Evolutionary conservation across 1,140 invertebrate species (phyloP).

Genomic region (Temnothorax nylanderi): DNA sequence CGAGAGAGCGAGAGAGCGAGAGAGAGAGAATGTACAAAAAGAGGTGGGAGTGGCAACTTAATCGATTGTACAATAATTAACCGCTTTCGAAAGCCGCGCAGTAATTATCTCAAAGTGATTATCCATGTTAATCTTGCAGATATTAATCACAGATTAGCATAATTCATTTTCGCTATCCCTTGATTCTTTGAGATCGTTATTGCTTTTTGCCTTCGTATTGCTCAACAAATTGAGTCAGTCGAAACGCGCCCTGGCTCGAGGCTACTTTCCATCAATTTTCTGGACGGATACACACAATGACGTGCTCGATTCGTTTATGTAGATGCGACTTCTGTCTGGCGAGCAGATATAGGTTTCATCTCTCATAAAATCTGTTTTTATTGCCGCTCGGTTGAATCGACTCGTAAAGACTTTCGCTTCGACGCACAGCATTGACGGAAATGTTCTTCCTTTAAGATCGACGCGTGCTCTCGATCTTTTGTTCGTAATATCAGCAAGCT

Average conservation of each 20-base stretch:
- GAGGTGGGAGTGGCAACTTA: neutral
- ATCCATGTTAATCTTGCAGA: conserved; percentile 24
- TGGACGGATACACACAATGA: conserved; percentile 42
- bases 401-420: conserved; percentile 19
- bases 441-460: neutral
- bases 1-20: too few species aligned
- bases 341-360: conserved; percentile 7
- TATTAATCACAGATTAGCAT: conserved; percentile 38
- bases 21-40: neutral
- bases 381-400: neutral
- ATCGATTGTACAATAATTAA: conserved; percentile 36
- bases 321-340: conserved; percentile 43
- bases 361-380: conserved; percentile 47
- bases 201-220: conserved; percentile 24
- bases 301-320: conserved; percentile 37
- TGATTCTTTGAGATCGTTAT: neutral
- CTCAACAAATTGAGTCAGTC: conserved; percentile 5
- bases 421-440: neutral
- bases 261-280: conserved; percentile 63
- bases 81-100: neutral
- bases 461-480: neutral
- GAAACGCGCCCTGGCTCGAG: neutral
- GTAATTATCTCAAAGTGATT: conserved; percentile 34
- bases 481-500: neutral
- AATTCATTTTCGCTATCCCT: conserved; percentile 15